These are phyloP conservation scores for Patiria pectinifera DNA, from an alignment of 53 echinoderm and acorn worm species.

Conservation along the genomic window DNA sequence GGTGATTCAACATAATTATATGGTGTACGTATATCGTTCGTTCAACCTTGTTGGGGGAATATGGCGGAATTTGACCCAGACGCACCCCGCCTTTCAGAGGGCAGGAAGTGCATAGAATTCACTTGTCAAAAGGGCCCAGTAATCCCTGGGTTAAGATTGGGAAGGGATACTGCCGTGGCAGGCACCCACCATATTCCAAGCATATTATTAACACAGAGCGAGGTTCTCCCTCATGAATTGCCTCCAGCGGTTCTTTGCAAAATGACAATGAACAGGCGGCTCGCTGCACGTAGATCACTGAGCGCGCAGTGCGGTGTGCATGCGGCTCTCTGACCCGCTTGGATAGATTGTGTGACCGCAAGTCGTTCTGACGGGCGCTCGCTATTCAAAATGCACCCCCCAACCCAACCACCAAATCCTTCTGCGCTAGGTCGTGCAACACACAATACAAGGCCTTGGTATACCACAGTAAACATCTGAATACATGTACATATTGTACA, in stretches of 20 bases:
- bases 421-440: background rate
- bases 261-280: conserved; percentile 38
- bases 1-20: background rate
- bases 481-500: conserved; percentile 44
- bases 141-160: conserved; percentile 23
- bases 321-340: conserved; percentile 27
- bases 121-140: conserved; percentile 23
- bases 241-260: conserved; percentile 37
- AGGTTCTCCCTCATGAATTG: conserved; percentile 34
- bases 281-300: too few species aligned
- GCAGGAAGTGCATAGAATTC: conserved; percentile 42
- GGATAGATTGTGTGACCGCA: conserved; percentile 38
- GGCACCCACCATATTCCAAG: conserved; percentile 27
- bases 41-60: background rate
- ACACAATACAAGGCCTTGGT: conserved; percentile 48
- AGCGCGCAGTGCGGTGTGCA: background rate
- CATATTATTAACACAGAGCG: conserved; percentile 5
- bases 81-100: conserved; percentile 2
- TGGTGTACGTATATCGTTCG: background rate
- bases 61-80: conserved; percentile 54
- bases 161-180: background rate
- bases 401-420: too few species aligned
- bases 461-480: conserved; percentile 35
- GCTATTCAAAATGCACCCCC: conserved; percentile 28
- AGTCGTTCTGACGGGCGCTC: conserved; percentile 4